These are phyloP conservation scores for Thysanoteuthis rhombus DNA, from an alignment of 2,888 invertebrate species.

Conservation along the genomic window DNA sequence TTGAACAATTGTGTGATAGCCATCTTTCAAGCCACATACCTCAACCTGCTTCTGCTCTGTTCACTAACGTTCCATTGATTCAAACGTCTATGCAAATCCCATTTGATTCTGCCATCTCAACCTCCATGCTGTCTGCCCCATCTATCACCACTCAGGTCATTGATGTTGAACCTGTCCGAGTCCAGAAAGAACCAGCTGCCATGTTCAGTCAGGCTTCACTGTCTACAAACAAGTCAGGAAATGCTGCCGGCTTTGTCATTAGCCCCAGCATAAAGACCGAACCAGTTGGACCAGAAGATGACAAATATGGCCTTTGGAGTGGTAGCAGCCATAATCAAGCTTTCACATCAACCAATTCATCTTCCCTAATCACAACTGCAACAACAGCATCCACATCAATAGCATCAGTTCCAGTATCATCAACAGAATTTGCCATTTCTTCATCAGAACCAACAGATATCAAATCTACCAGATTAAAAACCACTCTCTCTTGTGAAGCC, in stretches of 20 bases:
- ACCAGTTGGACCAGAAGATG: neutral
- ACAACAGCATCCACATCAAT: neutral
- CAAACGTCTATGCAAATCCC: neutral
- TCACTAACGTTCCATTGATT: neutral
- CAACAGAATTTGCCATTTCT: too few relatives aligned
- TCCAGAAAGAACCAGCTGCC: neutral
- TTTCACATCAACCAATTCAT: neutral
- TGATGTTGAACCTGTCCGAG: neutral
- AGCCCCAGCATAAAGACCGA: neutral
- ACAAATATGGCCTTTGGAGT: neutral
- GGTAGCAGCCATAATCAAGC: neutral
- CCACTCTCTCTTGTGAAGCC: too few relatives aligned
- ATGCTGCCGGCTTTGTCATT: neutral
- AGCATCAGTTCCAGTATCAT: neutral
- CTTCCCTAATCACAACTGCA: neutral
- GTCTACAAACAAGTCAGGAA: too few relatives aligned
- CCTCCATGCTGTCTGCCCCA: neutral
- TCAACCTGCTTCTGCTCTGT: neutral
- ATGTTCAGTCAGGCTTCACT: neutral
- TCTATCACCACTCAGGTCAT: constrained; percentile 1
- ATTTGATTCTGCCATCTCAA: neutral
- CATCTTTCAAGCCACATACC: neutral
- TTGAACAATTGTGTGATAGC: constrained; percentile 19
- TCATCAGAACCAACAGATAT: too few relatives aligned
- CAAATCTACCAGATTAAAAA: too few relatives aligned